phyloP scores from a whole-genome alignment of 2,113 vertebrate genomes.

The Oryzias javanicus region DNA sequence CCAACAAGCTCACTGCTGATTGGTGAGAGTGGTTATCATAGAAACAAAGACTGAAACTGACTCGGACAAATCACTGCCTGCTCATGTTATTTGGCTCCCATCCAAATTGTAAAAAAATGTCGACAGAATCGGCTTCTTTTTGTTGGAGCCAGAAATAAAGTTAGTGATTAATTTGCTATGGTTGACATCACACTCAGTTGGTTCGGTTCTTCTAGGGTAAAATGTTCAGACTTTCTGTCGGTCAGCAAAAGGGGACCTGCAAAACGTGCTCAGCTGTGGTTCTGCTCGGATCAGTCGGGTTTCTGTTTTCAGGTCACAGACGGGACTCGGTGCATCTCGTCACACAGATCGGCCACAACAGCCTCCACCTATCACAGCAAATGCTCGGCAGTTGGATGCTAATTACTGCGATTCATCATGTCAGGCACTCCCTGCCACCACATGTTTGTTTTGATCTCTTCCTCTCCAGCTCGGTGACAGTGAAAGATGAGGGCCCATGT shows the following conservation, averaged over 20 bases:
- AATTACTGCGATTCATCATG: conserved; percentile 75
- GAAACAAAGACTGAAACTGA: too few relatives aligned
- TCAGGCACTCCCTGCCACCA: conserved; percentile 62
- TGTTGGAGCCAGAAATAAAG: too few relatives aligned
- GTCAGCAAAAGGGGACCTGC: conserved; percentile 11
- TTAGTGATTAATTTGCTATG: too few relatives aligned
- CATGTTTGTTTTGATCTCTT: conserved; percentile 78
- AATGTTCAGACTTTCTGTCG: too few relatives aligned
- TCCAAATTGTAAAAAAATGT: too few relatives aligned
- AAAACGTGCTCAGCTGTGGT: background rate
- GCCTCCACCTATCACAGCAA: conserved; percentile 52
- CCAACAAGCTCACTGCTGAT: too few relatives aligned
- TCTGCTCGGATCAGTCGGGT: conserved; percentile 12
- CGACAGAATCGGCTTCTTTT: too few relatives aligned
- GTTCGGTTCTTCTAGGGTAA: too few relatives aligned
- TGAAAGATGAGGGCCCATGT: conserved; percentile 76
- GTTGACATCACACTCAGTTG: too few relatives aligned
- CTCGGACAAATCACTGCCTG: too few relatives aligned
- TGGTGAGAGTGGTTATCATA: too few relatives aligned
- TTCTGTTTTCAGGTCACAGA: conserved; percentile 46
- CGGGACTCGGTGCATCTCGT: conserved; percentile 32
- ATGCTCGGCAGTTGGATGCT: conserved; percentile 45
- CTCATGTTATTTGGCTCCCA: too few relatives aligned
- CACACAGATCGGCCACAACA: conserved; percentile 39
- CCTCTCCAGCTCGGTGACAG: conserved; percentile 69